Evolutionary conservation across 2,113 vertebrate genomes (phyloP).

Genomic region (Rhinolophus ferrumequinum): DNA sequence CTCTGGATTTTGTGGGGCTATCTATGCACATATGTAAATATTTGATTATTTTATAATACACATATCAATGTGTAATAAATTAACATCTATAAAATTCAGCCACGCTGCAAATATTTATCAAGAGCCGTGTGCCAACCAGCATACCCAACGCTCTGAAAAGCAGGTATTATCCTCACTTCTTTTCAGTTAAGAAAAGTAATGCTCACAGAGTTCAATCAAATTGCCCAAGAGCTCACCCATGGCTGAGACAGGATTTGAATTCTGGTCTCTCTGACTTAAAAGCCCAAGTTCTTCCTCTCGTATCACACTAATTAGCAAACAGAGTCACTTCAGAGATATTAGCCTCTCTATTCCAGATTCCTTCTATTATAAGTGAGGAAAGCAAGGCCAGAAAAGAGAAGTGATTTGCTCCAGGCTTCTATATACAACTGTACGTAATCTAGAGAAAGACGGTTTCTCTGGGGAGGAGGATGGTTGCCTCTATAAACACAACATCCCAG

Average conservation of each 20-base stretch:
- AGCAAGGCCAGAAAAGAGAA: neutral
- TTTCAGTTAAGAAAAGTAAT: neutral
- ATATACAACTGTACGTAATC: neutral
- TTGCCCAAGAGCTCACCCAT: neutral
- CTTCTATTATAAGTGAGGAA: neutral
- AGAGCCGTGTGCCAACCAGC: neutral
- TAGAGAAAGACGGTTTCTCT: constrained; percentile 50
- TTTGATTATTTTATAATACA: constrained; percentile 7
- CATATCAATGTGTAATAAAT: neutral
- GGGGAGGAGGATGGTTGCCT: constrained; percentile 46
- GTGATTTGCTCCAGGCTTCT: neutral
- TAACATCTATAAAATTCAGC: neutral
- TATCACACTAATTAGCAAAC: neutral
- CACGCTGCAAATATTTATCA: neutral
- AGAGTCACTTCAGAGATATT: neutral
- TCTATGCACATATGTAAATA: constrained; percentile 17
- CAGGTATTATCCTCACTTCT: neutral
- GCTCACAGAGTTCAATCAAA: neutral
- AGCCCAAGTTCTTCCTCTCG: neutral
- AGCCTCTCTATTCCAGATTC: neutral
- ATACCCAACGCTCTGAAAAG: neutral
- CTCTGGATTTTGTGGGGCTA: neutral
- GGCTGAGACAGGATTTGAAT: neutral
- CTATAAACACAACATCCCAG: constrained; percentile 26
- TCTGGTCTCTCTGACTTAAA: neutral